These are phyloP conservation scores for Dinomys branickii DNA, from an alignment of 2,113 vertebrate species.

Conservation along the genomic window DNA sequence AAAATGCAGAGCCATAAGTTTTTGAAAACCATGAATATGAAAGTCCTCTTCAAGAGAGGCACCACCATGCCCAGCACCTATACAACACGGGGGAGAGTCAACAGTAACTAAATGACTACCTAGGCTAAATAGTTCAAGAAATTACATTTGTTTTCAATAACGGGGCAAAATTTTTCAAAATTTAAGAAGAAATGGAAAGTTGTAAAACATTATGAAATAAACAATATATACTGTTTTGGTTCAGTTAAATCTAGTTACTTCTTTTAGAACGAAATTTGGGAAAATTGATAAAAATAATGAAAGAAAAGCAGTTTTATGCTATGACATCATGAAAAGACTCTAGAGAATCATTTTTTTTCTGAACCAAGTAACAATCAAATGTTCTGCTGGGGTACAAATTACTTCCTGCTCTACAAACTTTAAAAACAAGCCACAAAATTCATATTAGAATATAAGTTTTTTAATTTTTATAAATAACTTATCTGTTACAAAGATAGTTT, in stretches of 20 bases:
- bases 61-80: neutral
- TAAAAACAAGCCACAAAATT: constrained; percentile 86
- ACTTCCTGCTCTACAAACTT: constrained; percentile 62
- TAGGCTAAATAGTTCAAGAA: neutral
- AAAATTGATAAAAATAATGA: neutral
- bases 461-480: constrained; percentile 99
- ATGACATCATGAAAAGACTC: neutral
- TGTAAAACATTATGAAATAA: neutral
- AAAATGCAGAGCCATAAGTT: neutral
- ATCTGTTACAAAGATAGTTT: constrained; percentile 99
- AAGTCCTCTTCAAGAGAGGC: neutral
- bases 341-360: neutral
- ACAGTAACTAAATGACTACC: neutral
- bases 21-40: neutral
- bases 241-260: neutral
- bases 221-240: neutral
- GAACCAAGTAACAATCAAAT: neutral
- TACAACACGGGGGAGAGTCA: neutral
- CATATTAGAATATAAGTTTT: constrained; percentile 93
- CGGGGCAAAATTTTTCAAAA: neutral
- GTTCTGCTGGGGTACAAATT: neutral
- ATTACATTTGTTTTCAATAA: neutral
- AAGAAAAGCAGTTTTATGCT: neutral
- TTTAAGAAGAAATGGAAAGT: neutral
- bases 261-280: neutral